A percentile compares a stretch with the other conserved stretches of the same genome.
Evolutionary conservation across 2,888 invertebrate genomes (phyloP).

Genomic region (Apamea sordens): DNA sequence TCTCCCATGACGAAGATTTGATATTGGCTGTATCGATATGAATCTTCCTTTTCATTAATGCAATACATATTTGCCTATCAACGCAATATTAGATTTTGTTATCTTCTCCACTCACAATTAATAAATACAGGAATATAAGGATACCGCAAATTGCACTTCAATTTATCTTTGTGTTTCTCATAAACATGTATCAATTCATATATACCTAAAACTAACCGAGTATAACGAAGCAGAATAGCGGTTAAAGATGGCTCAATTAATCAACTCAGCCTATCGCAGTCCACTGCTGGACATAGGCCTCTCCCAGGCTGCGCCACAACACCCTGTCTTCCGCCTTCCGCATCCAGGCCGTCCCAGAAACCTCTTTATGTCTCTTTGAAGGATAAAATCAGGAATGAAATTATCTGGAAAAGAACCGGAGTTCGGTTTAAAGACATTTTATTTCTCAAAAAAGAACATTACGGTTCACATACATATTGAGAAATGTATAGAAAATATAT

Average conservation of each 20-base stretch:
- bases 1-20: neutral
- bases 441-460: no score
- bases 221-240: conserved; percentile 38
- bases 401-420: no score
- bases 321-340: no score
- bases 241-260: conserved; percentile 28
- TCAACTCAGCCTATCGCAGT: no score
- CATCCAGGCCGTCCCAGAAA: no score
- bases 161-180: conserved; percentile 20
- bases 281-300: no score
- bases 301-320: no score
- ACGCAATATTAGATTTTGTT: neutral
- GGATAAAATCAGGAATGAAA: no score
- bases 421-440: no score
- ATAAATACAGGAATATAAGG: conserved; percentile 17
- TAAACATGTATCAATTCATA: neutral
- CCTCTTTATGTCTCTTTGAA: no score
- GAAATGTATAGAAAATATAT: no score
- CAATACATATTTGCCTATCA: neutral
- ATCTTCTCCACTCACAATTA: neutral
- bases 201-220: conserved; percentile 19
- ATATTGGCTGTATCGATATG: neutral
- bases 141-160: conserved; percentile 33
- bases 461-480: no score
- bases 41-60: neutral